Evolutionary conservation across 37 sponge, comb jelly and placozoan genomes (phyloP).

Genomic region (Beroe forskalii): DNA sequence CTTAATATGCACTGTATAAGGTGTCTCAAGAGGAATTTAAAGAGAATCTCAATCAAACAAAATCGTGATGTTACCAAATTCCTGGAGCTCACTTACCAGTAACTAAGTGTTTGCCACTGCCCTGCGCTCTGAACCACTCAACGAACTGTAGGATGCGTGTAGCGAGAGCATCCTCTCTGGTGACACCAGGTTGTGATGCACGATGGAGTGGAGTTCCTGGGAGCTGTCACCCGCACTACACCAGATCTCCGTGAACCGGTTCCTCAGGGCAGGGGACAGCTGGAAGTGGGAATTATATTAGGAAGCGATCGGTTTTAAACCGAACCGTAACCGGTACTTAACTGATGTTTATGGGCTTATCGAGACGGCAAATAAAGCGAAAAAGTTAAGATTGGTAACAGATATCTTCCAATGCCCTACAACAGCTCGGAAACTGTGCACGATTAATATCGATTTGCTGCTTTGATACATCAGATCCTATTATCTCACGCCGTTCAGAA

Average conservation of each 20-base stretch:
- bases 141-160: neutral
- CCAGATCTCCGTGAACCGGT: constrained; percentile 97
- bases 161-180: neutral
- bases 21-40: too few relatives aligned
- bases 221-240: constrained; percentile 69
- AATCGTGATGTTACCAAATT: neutral
- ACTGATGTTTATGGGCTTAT: too few relatives aligned
- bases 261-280: constrained; percentile 96
- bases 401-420: too few relatives aligned
- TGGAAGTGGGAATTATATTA: constrained; percentile 36
- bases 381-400: too few relatives aligned
- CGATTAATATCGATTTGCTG: too few relatives aligned
- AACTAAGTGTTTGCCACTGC: neutral
- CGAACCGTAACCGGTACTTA: neutral
- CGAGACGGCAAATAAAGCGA: too few relatives aligned
- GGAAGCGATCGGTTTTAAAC: too few relatives aligned
- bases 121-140: neutral
- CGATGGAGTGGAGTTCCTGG: constrained; percentile 53
- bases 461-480: too few relatives aligned
- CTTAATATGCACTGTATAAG: too few relatives aligned
- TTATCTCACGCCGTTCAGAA: too few relatives aligned
- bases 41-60: too few relatives aligned
- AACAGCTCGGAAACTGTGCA: too few relatives aligned
- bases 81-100: neutral
- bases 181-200: constrained; percentile 66